phyloP scores from a whole-genome alignment of 1,140 invertebrate genomes.

The Rhyacophila brunnea region DNA sequence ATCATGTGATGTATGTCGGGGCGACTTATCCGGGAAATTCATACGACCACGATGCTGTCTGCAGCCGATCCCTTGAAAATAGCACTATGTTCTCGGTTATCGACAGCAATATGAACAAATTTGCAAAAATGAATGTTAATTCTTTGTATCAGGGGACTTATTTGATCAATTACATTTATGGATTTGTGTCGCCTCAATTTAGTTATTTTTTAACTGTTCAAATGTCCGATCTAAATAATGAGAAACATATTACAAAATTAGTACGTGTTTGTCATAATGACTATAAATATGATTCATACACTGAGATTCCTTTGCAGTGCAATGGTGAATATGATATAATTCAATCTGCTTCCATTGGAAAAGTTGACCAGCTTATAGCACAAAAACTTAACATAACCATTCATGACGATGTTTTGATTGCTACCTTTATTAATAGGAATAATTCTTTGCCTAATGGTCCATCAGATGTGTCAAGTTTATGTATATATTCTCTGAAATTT shows the following conservation, averaged over 20 bases:
- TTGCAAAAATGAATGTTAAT: no score
- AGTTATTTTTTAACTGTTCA: conserved; percentile 97
- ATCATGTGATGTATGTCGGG: conserved; percentile 94
- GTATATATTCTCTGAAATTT: conserved; percentile 91
- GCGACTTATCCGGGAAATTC: conserved; percentile 92
- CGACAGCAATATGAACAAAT: no score
- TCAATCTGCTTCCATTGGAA: conserved; percentile 90
- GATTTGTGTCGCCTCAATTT: conserved; percentile 92
- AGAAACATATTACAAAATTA: conserved; percentile 86
- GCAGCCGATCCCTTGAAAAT: no score
- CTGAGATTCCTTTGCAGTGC: conserved; percentile 95
- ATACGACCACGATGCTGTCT: conserved; percentile 90
- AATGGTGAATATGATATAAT: conserved; percentile 86
- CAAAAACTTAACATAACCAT: conserved; percentile 83
- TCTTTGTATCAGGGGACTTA: no score
- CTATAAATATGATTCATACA: conserved; percentile 95
- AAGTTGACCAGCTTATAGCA: conserved; percentile 87
- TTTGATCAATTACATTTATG: conserved; percentile 93
- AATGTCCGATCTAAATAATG: conserved; percentile 72
- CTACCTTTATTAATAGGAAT: conserved; percentile 86
- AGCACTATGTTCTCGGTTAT: no score
- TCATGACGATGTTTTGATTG: conserved; percentile 93
- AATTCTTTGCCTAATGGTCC: conserved; percentile 69
- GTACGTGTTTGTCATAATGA: conserved; percentile 96
- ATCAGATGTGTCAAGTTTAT: conserved; percentile 76